Base-by-base conservation (phyloP, 2,797 vertebrate species). In the Melanotaenia pygmaea region DNA sequence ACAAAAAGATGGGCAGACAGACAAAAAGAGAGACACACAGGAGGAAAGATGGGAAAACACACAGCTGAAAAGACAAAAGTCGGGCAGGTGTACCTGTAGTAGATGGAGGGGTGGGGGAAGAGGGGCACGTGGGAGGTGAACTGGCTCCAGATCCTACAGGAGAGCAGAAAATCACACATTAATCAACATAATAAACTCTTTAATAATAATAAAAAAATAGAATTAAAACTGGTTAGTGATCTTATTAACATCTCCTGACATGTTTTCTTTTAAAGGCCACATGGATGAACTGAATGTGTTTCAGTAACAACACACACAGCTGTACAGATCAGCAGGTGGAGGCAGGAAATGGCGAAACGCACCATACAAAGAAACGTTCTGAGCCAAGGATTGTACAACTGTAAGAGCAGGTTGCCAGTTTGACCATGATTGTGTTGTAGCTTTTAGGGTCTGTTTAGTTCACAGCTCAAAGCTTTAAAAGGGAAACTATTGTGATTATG, bases 131-230 rank as follows among this genome's bases (percentile, higher is more conserved):
- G n/a, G 79, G 91, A 18, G 91, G 91, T 0, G 91, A 93, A 90
- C 98, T 99, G 57, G 98, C 96, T 88, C 98, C 98, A 83, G 98
- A 99, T 88, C 98, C 97, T 98, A 93, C 68, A 65, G 13, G 68
- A 2, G 53, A 18, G 80, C 26, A 70, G 24, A 58, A 59, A 32
- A 11, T 58, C 5, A 35, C 10, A 51, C 34, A 24, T 40, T 10
- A 16, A 40, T 22, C n/a, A 9, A 28, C 12, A 16, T 14, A 6
- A n/a, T 4, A 1, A 8, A 20, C 43, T 7, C 6, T 43, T 43
- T 43, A 18, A 6, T 43, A 12, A 1, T 13, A 43, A 35, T 9
- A 28, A 40, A 40, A 40, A 40, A 14, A 20, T 30, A 56, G 53
- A 38, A 22, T 26, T 20, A 5, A 53, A 12, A 26, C 40, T 43